These are phyloP conservation scores for Rhingia campestris DNA, from an alignment of 2,888 invertebrate genomes.

Conservation along the genomic window DNA sequence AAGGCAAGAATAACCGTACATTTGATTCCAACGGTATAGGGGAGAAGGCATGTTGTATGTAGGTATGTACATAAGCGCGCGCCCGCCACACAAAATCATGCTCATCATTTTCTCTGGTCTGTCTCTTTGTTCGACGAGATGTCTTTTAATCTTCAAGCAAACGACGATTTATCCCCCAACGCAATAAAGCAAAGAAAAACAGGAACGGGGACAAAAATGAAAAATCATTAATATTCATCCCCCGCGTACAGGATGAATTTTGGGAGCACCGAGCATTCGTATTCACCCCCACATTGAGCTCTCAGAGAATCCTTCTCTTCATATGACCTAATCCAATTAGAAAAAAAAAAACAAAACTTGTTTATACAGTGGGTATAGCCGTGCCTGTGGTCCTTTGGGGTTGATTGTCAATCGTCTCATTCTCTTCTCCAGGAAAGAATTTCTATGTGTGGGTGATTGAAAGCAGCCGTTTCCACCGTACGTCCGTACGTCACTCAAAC, in stretches of 20 bases:
- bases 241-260: conserved; percentile 34
- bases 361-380: conserved; percentile 50
- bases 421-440: conserved; percentile 9
- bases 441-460: conserved; percentile 15
- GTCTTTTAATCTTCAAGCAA: conserved; percentile 48
- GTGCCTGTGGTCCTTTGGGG: conserved; percentile 34
- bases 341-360: conserved; percentile 62
- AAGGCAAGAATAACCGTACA: conserved; percentile 64
- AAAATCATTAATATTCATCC: conserved; percentile 81
- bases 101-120: conserved; percentile 65
- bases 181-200: conserved; percentile 56
- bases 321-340: conserved; percentile 74
- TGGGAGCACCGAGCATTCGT: conserved; percentile 20
- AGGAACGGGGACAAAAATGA: conserved; percentile 67
- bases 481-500: conserved; percentile 37
- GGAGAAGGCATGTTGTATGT: neutral
- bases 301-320: conserved; percentile 68
- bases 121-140: conserved; percentile 51
- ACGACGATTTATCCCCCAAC: conserved; percentile 21
- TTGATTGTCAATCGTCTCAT: conserved; percentile 62
- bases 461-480: conserved; percentile 54
- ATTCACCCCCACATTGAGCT: neutral
- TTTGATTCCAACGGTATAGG: conserved; percentile 39
- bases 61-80: conserved; percentile 56
- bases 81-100: conserved; percentile 72